Evolutionary conservation across 1,140 invertebrate species (phyloP).

Genomic region (Lordiphosa mommai): DNA sequence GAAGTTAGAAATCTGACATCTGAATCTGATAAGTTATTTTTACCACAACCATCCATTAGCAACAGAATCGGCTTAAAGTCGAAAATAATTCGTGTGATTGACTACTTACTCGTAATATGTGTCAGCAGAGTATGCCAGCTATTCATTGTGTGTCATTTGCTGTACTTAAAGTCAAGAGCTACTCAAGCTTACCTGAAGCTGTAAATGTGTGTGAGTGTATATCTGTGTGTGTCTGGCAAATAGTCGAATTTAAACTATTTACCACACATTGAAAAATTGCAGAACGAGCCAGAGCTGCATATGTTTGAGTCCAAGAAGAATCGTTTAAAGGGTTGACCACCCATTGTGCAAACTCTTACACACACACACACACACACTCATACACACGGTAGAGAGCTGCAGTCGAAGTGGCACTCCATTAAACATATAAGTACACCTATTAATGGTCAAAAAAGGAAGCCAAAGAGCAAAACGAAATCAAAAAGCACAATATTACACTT

Average conservation of each 20-base stretch:
- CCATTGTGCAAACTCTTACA: constrained; percentile 21
- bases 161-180: constrained; percentile 3
- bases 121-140: too few relatives aligned
- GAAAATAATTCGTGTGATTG: too few relatives aligned
- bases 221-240: constrained; percentile 35
- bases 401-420: constrained; percentile 72
- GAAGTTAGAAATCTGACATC: too few relatives aligned
- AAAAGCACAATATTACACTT: constrained; percentile 66
- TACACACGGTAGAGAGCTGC: constrained; percentile 18
- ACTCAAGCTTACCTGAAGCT: constrained; percentile 13
- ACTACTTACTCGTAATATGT: too few relatives aligned
- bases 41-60: too few relatives aligned
- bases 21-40: too few relatives aligned
- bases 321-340: constrained; percentile 1
- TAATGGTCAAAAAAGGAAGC: constrained; percentile 71
- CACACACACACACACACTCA: constrained; percentile 1
- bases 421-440: constrained; percentile 77
- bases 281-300: constrained; percentile 34
- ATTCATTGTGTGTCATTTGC: too few relatives aligned
- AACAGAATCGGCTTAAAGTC: too few relatives aligned
- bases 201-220: constrained; percentile 5
- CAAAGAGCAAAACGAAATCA: constrained; percentile 39
- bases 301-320: constrained; percentile 12
- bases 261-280: constrained; percentile 68
- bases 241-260: constrained; percentile 69